These are phyloP conservation scores for Campopleginae sp. DNA, from an alignment of 2,888 invertebrate species.

Conservation along the genomic window DNA sequence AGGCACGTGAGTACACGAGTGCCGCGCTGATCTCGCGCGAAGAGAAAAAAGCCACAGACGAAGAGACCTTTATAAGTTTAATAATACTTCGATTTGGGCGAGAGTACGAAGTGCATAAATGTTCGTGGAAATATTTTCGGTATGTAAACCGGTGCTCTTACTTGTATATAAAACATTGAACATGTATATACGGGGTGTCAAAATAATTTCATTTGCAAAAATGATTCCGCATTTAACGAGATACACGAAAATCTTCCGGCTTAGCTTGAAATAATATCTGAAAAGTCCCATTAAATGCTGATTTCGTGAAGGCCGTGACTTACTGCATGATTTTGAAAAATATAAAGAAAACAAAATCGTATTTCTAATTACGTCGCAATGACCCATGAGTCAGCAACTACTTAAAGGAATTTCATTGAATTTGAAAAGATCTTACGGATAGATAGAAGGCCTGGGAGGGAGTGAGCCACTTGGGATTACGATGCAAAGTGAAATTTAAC, in stretches of 20 bases:
- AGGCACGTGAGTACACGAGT: slow-evolving; percentile 62
- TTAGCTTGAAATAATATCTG: not conserved
- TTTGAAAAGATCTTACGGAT: not conserved
- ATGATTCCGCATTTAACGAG: not conserved
- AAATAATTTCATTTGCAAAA: not conserved
- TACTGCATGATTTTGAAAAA: not conserved
- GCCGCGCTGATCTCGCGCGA: slow-evolving; percentile 27
- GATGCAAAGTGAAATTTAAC: not conserved
- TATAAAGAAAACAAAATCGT: not conserved
- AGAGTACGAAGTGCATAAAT: slow-evolving; percentile 48
- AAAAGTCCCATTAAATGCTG: not conserved
- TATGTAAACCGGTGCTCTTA: slow-evolving; percentile 35
- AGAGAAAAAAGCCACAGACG: not conserved
- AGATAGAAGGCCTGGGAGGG: not conserved
- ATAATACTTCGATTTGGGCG: slow-evolving; percentile 61
- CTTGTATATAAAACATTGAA: not conserved
- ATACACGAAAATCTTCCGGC: not conserved
- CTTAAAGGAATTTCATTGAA: not conserved
- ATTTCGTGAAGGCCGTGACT: not conserved
- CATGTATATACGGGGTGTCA: not conserved
- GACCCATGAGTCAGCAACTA: not conserved
- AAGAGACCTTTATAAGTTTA: slow-evolving; percentile 52
- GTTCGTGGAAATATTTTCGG: slow-evolving; percentile 46
- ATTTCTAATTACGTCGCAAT: not conserved
- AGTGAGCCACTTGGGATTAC: not conserved